These are phyloP conservation scores for Scrobipalpa costella DNA, from an alignment of 2,888 invertebrate species.

Conservation along the genomic window DNA sequence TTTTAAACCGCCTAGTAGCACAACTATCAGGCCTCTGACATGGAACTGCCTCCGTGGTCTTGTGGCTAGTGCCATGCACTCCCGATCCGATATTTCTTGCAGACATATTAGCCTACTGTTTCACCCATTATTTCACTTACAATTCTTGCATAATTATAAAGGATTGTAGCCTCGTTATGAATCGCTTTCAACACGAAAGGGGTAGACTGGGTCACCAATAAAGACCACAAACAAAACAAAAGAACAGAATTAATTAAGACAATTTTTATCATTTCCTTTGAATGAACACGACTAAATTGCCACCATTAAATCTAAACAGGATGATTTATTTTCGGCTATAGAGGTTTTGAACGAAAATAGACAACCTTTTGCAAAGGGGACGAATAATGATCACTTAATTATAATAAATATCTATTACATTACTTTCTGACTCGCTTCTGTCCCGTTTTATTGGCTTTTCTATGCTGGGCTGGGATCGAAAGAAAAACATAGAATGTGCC, in stretches of 20 bases:
- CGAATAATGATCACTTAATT: constrained; percentile 3
- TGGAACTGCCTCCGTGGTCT: too few relatives aligned
- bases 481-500: too few relatives aligned
- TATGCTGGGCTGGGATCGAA: too few relatives aligned
- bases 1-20: too few relatives aligned
- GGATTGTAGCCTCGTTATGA: constrained; percentile 9
- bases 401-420: constrained; percentile 5
- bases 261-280: constrained; percentile 19
- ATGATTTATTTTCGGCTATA: constrained; percentile 1
- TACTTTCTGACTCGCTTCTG: too few relatives aligned
- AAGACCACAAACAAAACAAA: constrained; percentile 13
- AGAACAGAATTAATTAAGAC: constrained; percentile 8
- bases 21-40: too few relatives aligned
- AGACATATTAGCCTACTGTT: background rate
- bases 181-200: constrained; percentile 17
- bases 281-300: constrained; percentile 11
- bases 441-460: too few relatives aligned
- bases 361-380: background rate
- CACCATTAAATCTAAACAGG: constrained; percentile 8
- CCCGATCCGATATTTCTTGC: too few relatives aligned
- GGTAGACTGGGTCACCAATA: constrained; percentile 13
- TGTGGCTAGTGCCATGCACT: too few relatives aligned
- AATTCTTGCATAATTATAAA: constrained; percentile 29
- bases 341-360: constrained; percentile 1
- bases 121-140: background rate